These are phyloP conservation scores for Anarsia innoxiella DNA, from an alignment of 2,888 invertebrate genomes.

Conservation along the genomic window DNA sequence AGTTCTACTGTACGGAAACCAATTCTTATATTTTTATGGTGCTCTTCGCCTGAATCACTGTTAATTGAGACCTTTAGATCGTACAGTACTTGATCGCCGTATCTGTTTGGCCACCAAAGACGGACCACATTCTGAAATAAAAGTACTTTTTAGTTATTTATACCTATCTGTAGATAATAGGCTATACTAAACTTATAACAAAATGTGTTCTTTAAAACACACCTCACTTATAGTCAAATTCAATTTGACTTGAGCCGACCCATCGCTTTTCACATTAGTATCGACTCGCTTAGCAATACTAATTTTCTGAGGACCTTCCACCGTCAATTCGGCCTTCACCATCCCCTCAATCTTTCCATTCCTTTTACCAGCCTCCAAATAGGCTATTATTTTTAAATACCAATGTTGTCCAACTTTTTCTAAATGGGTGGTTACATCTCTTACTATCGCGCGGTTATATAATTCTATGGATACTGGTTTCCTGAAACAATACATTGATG, in stretches of 20 bases:
- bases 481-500: too few relatives aligned
- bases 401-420: slow-evolving; percentile 36
- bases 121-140: slow-evolving; percentile 43
- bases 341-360: slow-evolving; percentile 35
- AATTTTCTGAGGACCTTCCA: slow-evolving; percentile 43
- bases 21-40: slow-evolving; percentile 76
- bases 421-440: slow-evolving; percentile 73
- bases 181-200: too few relatives aligned
- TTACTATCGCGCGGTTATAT: slow-evolving; percentile 77
- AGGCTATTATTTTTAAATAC: slow-evolving; percentile 38
- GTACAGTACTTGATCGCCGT: slow-evolving; percentile 87
- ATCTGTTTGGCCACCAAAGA: slow-evolving; percentile 97
- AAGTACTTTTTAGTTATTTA: too few relatives aligned
- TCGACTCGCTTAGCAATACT: slow-evolving; percentile 33
- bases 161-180: too few relatives aligned
- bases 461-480: slow-evolving; percentile 80
- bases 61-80: slow-evolving; percentile 71
- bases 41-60: slow-evolving; percentile 39
- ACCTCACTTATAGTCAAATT: slow-evolving; percentile 50
- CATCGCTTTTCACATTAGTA: slow-evolving; percentile 33
- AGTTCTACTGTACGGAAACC: slow-evolving; percentile 93
- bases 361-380: slow-evolving; percentile 40
- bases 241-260: slow-evolving; percentile 40
- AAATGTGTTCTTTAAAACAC: too few relatives aligned
- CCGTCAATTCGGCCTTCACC: slow-evolving; percentile 37